Percentiles rank a stretch among this genome's conserved stretches.
phyloP scores from a whole-genome alignment of 2,113 vertebrate genomes.

The Pelvicachromis taeniatus region DNA sequence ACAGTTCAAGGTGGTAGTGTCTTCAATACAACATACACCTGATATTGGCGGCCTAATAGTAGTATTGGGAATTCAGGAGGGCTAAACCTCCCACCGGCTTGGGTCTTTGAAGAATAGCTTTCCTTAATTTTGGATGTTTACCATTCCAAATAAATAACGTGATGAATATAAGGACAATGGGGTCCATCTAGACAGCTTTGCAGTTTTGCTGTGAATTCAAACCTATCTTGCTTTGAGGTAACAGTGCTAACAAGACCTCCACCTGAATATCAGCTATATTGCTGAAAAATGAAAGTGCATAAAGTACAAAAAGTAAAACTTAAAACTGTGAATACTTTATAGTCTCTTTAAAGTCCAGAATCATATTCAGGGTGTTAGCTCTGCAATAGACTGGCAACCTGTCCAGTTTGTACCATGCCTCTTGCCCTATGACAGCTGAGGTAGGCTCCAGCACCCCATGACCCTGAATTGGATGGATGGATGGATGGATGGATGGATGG shows the following conservation, averaged over 20 bases:
- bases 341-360: not conserved
- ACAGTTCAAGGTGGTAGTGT: too few relatives aligned
- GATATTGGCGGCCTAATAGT: too few relatives aligned
- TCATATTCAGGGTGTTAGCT: not conserved
- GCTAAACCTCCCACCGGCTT: too few relatives aligned
- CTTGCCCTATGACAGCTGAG: rapidly evolving
- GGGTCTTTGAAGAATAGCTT: too few relatives aligned
- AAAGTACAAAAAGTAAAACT: not conserved
- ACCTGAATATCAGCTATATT: not conserved
- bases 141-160: too few relatives aligned
- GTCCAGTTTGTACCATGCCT: rapidly evolving
- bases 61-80: too few relatives aligned
- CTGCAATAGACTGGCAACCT: not conserved
- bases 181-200: too few relatives aligned
- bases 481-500: not conserved
- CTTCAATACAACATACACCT: too few relatives aligned
- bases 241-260: not conserved
- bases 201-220: rapidly evolving
- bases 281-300: not conserved
- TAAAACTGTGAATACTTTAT: not conserved
- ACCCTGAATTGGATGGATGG: not conserved
- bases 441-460: rapidly evolving
- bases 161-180: too few relatives aligned
- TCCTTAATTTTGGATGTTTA: too few relatives aligned
- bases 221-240: not conserved